Evolutionary conservation across 2,888 invertebrate genomes (phyloP), one percentile per base, ranked within the genome.

Genomic region (Pelosia muscerda): DNA sequence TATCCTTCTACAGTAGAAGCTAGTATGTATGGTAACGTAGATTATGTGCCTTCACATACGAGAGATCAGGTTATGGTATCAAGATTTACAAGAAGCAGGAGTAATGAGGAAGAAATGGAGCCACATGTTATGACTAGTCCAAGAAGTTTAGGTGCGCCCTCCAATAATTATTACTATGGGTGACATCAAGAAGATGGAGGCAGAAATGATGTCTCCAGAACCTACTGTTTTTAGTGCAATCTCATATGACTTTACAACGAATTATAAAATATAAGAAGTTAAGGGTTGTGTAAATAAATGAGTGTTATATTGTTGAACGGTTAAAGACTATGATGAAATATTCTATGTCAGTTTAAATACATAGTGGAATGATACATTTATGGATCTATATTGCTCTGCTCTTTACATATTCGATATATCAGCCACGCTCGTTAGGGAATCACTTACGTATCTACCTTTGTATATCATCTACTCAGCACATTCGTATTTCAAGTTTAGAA

Each of bases 21-120:
- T 0, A 94, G 90, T 71, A 94, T 94, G 94, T 95, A 95, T 65
- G 94, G 95, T 1, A 90, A 90, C 62, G 89, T 86, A 15, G 93
- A 94, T 68, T 93, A 88, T 67, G 87, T 90, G 8, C 91, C 92
- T 19, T 84, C 89, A 57, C 85, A 88, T 59, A 72, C 86, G 2
- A 89, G 90, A 75, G 90, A 90, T 63, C 69, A 42, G 49, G 49
- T 66, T 28, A 72, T 84, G 42, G 83, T 84, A 10, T 81, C 83
- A 11, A 84, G 85, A 63, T 89, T 91, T 70, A 87, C 88, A 28
- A 88, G 86, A 61, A 87, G 87, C 61, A 87, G 85, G 65, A 90
- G 88, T 73, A 89, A 88, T 74, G 86, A 87, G 69, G 87, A 86
- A 70, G 88, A 89, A 65, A 69, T 79, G 3, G 85, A 89, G 59